Evolutionary conservation across 2,888 invertebrate species (phyloP), one percentile per base, ranked within the genome.

Genomic region (Drosophila prostipennis): DNA sequence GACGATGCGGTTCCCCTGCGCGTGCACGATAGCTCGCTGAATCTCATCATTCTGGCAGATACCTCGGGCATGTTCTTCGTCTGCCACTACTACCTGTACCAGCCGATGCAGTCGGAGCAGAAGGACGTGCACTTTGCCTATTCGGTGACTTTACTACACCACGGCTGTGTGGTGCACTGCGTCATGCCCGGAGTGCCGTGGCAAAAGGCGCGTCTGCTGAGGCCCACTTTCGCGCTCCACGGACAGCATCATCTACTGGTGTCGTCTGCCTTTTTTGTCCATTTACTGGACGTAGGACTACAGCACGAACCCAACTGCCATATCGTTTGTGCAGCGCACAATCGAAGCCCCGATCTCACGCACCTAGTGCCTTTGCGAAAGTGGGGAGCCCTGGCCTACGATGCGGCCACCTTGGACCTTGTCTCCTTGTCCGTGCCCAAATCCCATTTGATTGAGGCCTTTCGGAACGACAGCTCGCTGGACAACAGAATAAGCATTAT

Each of bases 271-370:
- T 93, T 96, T 34, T 98, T 97, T 92, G 95, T 96, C 0, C 97
- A 98, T 89, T 92, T 98, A 29, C 92, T 98, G 57, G 98, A 98
- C 92, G 95, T 97, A 51, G 96, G 97, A 4, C 92, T 95, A 10
- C 94, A 94, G 82, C 97, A 97, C 91, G 97, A 97, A 90, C 97
- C 97, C 0, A 95, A 95, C 79, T 96, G 96, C 80, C 96, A 96
- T 87, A 94, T 96, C 56, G 94, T 96, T 0, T 93, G 95, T 16
- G 94, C 96, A 0, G 92, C 94, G 1, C 91, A 92, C 68, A 94
- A 94, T 42, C 91, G 91, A 8, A 84, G 90, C 52, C 87, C 90
- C 2, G 68, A 82, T 23, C 74, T 91, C 2, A 94, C 94, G 0
- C 94, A 95, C 76, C 92, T 96, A n/a, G 95, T 96, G 0, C 95